These are phyloP conservation scores for Cygnus buccinator DNA, from an alignment of 2,113 vertebrate species.

Conservation along the genomic window DNA sequence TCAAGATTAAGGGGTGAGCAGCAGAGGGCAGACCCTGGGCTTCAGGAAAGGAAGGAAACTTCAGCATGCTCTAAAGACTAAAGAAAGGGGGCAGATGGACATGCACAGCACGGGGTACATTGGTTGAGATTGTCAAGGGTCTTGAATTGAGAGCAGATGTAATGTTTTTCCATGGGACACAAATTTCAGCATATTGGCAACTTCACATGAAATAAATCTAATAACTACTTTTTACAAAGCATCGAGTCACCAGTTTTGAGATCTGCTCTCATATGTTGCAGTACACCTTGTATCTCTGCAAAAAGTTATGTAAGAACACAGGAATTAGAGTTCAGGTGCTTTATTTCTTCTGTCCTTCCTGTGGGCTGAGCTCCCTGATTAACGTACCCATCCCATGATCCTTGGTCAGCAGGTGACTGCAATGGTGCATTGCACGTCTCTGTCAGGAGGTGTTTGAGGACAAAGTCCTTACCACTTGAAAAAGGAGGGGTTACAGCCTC, in stretches of 20 bases:
- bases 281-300: not conserved
- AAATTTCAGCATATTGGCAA: not conserved
- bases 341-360: too few species aligned
- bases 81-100: accelerated
- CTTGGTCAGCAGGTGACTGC: too few species aligned
- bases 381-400: too few species aligned
- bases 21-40: not conserved
- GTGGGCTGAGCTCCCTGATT: too few species aligned
- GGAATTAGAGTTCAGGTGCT: too few species aligned
- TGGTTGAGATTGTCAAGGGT: not conserved
- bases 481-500: too few species aligned
- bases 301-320: not conserved
- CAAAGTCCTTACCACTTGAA: too few species aligned
- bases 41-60: not conserved
- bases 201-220: not conserved
- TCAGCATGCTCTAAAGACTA: not conserved
- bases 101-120: too few species aligned
- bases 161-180: not conserved
- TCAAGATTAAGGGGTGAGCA: not conserved
- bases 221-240: not conserved
- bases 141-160: not conserved
- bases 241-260: not conserved
- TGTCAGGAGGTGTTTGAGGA: too few species aligned
- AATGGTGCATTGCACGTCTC: too few species aligned
- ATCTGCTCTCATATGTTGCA: not conserved